Percentiles rank a stretch among this genome's conserved stretches.
Conservation (phyloP, 2,113 vertebrate species). For the Notothenia coriiceps region DNA sequence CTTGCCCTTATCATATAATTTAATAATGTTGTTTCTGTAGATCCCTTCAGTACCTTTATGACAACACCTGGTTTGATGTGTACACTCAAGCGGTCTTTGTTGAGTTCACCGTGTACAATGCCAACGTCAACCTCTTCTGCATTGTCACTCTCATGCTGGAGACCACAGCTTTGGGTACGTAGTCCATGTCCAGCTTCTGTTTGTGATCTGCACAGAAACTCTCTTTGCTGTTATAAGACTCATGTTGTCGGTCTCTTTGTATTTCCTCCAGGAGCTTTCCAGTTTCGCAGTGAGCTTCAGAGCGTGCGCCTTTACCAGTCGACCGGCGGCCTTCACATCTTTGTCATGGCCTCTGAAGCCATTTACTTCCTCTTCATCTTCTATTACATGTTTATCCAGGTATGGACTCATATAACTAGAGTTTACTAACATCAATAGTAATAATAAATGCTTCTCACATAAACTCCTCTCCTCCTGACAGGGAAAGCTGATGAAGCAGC, state of each 20-base stretch:
- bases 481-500: constrained; percentile 88
- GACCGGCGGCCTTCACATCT: constrained; percentile 89
- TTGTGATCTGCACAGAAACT: not conserved
- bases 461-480: constrained; percentile 63
- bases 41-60: constrained; percentile 89
- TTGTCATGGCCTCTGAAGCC: constrained; percentile 91
- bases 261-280: constrained; percentile 88
- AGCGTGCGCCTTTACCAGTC: constrained; percentile 92
- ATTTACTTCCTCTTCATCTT: constrained; percentile 93
- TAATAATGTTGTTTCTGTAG: constrained; percentile 71
- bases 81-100: constrained; percentile 93
- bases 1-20: not conserved
- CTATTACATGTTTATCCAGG: constrained; percentile 95
- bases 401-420: constrained; percentile 54
- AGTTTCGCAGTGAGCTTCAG: constrained; percentile 87
- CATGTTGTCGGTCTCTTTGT: not conserved
- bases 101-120: constrained; percentile 96
- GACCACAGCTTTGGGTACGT: constrained; percentile 89
- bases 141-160: constrained; percentile 91
- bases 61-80: constrained; percentile 91
- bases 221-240: not conserved
- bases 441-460: not conserved
- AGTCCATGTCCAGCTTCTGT: not conserved
- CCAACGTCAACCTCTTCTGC: constrained; percentile 96
- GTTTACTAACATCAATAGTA: not conserved